A percentile compares a stretch with the other conserved stretches of the same genome.
Conservation (phyloP, 2,888 invertebrate genomes). For the Norana najaformis region DNA sequence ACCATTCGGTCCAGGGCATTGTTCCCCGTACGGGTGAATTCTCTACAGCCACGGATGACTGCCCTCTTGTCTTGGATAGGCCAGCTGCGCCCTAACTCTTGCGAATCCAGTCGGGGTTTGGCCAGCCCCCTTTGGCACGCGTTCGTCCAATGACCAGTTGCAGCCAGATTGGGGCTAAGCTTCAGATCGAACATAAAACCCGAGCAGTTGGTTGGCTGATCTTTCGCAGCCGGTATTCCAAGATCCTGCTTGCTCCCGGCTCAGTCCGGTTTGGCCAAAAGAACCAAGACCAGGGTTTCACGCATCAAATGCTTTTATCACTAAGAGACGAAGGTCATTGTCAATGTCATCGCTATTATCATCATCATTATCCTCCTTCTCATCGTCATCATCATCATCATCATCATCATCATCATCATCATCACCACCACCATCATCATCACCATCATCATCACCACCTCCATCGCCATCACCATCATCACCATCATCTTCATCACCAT, state of each 20-base stretch:
- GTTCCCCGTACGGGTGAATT: constrained; percentile 13
- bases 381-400: neutral
- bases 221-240: neutral
- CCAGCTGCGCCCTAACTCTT: neutral
- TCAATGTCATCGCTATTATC: neutral
- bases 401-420: neutral
- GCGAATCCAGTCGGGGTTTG: constrained; percentile 5
- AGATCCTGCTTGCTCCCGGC: neutral
- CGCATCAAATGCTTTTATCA: neutral
- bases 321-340: neutral
- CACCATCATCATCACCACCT: neutral
- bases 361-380: neutral
- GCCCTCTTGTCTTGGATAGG: neutral
- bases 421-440: neutral
- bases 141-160: neutral
- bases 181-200: neutral
- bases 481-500: neutral
- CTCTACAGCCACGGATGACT: constrained; percentile 3
- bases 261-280: neutral
- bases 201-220: neutral
- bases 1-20: neutral
- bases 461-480: neutral
- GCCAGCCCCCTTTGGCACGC: constrained; percentile 15
- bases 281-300: neutral
- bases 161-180: neutral